Percentiles rank a stretch among this genome's conserved stretches.
These are phyloP conservation scores for Agapostemon virescens DNA, from an alignment of 2,888 invertebrate species.

Conservation along the genomic window DNA sequence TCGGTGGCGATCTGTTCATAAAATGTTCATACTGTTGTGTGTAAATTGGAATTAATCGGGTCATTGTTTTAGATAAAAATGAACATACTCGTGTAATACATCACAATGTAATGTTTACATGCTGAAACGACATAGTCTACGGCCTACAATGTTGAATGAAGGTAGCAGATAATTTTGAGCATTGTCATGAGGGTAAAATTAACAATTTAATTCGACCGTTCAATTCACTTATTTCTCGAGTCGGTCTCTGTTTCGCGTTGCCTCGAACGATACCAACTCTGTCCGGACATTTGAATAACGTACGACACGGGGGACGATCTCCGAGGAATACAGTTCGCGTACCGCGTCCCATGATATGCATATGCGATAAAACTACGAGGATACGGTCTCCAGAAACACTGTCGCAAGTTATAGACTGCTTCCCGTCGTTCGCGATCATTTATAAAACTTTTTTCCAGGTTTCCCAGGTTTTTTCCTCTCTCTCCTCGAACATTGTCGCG, in stretches of 20 bases:
- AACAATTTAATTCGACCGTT: not conserved
- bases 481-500: not conserved
- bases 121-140: not conserved
- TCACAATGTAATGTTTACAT: too few species aligned
- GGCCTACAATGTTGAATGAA: not conserved
- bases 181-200: not conserved
- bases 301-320: not conserved
- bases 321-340: constrained; percentile 7
- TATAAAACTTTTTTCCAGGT: not conserved
- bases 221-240: not conserved
- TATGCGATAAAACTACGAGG: not conserved
- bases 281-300: not conserved
- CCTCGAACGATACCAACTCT: not conserved
- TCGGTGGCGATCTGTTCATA: too few species aligned
- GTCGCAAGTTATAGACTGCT: constrained; percentile 4
- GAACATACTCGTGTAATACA: too few species aligned
- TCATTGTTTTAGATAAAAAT: not conserved
- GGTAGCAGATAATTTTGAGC: not conserved
- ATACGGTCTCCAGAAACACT: not conserved
- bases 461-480: not conserved
- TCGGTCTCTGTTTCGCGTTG: too few species aligned
- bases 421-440: not conserved
- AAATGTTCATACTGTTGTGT: too few species aligned
- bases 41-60: too few species aligned
- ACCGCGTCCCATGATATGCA: constrained; percentile 2